Evolutionary conservation across 2,797 vertebrate species (phyloP), one percentile per base, ranked within the genome.

Genomic region (Betta splendens): DNA sequence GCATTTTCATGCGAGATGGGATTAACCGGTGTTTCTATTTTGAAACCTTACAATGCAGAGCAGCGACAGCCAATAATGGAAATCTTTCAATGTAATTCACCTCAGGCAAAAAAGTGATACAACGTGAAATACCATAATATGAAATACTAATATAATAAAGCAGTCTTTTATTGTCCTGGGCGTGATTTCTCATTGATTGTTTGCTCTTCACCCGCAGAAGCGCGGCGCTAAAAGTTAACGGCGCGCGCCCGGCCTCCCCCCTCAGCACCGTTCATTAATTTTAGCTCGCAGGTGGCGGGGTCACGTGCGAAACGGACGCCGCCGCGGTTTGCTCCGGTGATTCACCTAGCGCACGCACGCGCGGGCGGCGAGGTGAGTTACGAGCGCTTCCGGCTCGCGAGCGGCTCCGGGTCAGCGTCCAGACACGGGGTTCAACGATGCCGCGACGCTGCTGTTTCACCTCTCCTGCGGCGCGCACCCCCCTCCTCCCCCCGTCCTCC

Each of bases 401-500:
- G n/a, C n/a, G n/a, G n/a, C n/a, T n/a, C n/a, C 26, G 46, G 29
- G 61, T 40, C 48, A 60, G 26, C 21, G 54, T 37, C 55, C 44
- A 53, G 36, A 52, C 48, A 21, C 10, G 29, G 45, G 18, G 38
- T 63, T 46, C 35, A 21, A 46, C 35, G 54, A 36, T 81, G 9
- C 84, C 80, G 84, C 77, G 89, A 84, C 80, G 69, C 75, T 75
- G 71, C 89, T 53, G 90, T 91, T 90, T 89, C 78, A 71, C 59
- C 84, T 88, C 46, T 72, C 47, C 71, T 63, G 58, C 39, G 67
- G 75, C 71, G 86, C 49, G 56, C 39, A 57, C 60, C 52, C 36
- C 42, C 20, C 13, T 56, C 49, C 26, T n/a, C n/a, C n/a, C n/a
- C n/a, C n/a, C n/a, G n/a, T n/a, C n/a, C n/a, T n/a, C n/a, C 60